Evolutionary conservation across 2,888 invertebrate species (phyloP).

Genomic region (Imbricaverruca yamaguchii): DNA sequence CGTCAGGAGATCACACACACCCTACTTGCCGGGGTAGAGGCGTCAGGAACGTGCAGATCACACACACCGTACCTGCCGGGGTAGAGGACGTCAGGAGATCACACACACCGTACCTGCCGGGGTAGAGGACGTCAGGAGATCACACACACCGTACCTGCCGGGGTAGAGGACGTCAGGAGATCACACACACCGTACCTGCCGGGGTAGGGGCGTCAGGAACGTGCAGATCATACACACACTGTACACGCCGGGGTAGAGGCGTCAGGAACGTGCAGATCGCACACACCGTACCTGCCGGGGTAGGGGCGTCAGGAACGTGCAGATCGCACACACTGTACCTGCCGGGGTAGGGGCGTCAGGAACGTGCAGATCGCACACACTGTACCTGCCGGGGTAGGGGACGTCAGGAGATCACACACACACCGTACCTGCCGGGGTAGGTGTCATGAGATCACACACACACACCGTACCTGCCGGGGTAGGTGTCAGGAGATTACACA

Average conservation of each 20-base stretch:
- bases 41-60: too few relatives aligned
- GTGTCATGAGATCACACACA: slow-evolving; percentile 32
- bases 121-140: not conserved
- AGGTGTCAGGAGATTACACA: too few relatives aligned
- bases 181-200: too few relatives aligned
- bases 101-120: slow-evolving; percentile 64
- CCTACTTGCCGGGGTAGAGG: too few relatives aligned
- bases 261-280: slow-evolving; percentile 67
- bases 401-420: not conserved
- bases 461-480: too few relatives aligned
- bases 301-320: not conserved
- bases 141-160: slow-evolving; percentile 50
- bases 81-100: slow-evolving; percentile 52
- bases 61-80: too few relatives aligned
- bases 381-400: slow-evolving; percentile 51
- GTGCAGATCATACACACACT: too few relatives aligned
- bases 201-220: too few relatives aligned
- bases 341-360: slow-evolving; percentile 59
- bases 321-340: slow-evolving; percentile 42
- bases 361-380: slow-evolving; percentile 67
- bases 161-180: slow-evolving; percentile 43
- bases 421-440: slow-evolving; percentile 55
- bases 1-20: too few relatives aligned
- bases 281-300: slow-evolving; percentile 59
- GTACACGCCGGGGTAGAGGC: slow-evolving; percentile 42